Evolutionary conservation across 2,888 invertebrate species (phyloP), one percentile per base, ranked within the genome.

Genomic region (Leptopterna dolabrata): DNA sequence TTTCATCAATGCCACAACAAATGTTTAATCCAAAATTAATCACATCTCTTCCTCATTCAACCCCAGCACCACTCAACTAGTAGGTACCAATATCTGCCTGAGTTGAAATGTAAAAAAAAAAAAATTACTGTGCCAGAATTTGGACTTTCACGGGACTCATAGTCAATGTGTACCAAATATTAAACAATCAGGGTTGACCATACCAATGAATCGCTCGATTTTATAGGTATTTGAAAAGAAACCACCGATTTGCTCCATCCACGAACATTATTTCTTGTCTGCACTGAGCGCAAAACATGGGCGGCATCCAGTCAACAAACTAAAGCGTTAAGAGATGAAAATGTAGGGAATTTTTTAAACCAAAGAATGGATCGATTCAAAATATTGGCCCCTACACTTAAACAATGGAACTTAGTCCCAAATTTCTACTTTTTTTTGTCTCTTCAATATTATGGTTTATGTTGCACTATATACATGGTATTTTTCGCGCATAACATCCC

Each of bases 301-400:
- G 27, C 63, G 63, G 13, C 63, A 63, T 19, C 24, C 63, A 27
- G 9, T 63, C 19, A 19, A 36, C 36, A 19, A 63, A 63, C 24
- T 24, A 63, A 63, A 63, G 63, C 63, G 63, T 11, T 63, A 24
- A 63, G 24, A 36, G n/a, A 9, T 16, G 41, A 36, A 76, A 14
- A 78, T 83, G 63, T 83, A 70, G 83, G 83, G 83, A 81, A 43
- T 83, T 63, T 45, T 0, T 36, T 36, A 36, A 83, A 81, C n/a
- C 29, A n/a, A 81, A 81, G 13, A n/a, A 24, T 30, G 81, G 24
- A 16, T 30, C 14, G 51, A 81, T 83, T 83, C 63, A 83, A 83
- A 88, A 80, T 88, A 87, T 89, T 89, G 88, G 88, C 88, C 88
- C 88, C 88, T 89, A 89, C 88, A 87, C 80, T 89, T 85, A 89